These are phyloP conservation scores for Erpornis zantholeuca DNA, from an alignment of 2,113 vertebrate species.

Conservation along the genomic window DNA sequence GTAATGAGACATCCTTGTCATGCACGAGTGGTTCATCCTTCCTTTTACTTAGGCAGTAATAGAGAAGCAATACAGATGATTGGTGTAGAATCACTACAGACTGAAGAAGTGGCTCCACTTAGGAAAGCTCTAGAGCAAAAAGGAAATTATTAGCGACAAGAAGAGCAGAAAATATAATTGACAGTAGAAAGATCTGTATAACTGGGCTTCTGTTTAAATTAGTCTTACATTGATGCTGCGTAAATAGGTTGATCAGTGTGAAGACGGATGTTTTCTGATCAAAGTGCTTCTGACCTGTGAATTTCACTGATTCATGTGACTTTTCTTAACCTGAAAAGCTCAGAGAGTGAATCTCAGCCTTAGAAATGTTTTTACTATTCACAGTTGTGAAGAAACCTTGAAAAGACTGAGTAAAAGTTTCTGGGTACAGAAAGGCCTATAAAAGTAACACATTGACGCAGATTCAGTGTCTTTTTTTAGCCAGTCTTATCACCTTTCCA, in stretches of 20 bases:
- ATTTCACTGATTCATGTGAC: neutral
- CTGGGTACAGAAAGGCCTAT: neutral
- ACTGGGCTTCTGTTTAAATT: neutral
- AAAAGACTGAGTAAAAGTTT: neutral
- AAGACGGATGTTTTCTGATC: neutral
- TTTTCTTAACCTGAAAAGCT: neutral
- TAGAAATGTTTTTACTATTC: neutral
- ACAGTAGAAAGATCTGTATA: neutral
- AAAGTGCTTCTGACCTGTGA: neutral
- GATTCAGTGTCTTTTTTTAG: slow-evolving; percentile 24
- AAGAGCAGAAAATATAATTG: neutral
- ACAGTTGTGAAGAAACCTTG: slow-evolving; percentile 2
- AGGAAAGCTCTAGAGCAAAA: neutral
- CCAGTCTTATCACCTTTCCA: neutral
- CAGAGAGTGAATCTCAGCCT: neutral
- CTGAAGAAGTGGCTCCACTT: neutral
- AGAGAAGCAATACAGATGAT: neutral
- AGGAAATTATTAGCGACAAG: neutral
- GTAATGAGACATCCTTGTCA: neutral
- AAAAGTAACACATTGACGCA: neutral
- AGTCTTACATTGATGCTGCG: neutral
- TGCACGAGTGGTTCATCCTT: neutral
- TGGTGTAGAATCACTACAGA: neutral
- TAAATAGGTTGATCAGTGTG: neutral
- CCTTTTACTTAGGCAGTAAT: neutral